Evolutionary conservation across 2,888 invertebrate species (phyloP).

Genomic region (Lysandra coridon): DNA sequence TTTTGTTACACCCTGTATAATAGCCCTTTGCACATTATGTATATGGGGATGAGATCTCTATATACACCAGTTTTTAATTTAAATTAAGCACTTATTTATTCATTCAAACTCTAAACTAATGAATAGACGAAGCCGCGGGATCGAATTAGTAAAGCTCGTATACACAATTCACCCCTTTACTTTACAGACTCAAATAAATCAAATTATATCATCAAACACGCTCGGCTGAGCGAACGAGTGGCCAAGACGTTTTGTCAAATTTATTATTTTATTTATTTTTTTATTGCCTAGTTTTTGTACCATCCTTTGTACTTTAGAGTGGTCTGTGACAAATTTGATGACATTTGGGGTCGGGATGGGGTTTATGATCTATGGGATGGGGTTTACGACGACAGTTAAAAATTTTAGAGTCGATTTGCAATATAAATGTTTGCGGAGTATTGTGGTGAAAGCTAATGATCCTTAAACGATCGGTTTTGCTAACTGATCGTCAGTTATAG

Average conservation of each 20-base stretch:
- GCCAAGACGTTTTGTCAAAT: conserved; percentile 81
- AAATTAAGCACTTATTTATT: conserved; percentile 6
- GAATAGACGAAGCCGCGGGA: conserved; percentile 43
- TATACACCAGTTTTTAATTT: background rate
- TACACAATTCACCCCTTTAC: conserved; percentile 65
- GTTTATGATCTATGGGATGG: conserved; percentile 68
- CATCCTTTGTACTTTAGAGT: conserved; percentile 71
- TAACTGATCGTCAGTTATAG: conserved; percentile 18
- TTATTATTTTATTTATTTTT: conserved; percentile 79
- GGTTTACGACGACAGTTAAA: conserved; percentile 71
- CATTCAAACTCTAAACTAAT: background rate
- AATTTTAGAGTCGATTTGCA: conserved; percentile 72
- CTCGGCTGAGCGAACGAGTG: conserved; percentile 69
- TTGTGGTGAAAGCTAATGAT: conserved; percentile 61
- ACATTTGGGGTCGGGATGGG: conserved; percentile 73
- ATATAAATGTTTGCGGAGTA: conserved; percentile 61
- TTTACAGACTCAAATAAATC: conserved; percentile 76
- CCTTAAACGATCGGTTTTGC: conserved; percentile 44
- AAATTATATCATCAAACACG: conserved; percentile 76
- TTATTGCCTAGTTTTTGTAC: conserved; percentile 71
- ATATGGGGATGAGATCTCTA: background rate
- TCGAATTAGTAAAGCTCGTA: conserved; percentile 66
- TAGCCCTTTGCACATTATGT: background rate
- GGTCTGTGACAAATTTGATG: conserved; percentile 80
- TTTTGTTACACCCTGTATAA: background rate